Evolutionary conservation across 2,797 vertebrate species (phyloP).

Genomic region (Macropodus opercularis): DNA sequence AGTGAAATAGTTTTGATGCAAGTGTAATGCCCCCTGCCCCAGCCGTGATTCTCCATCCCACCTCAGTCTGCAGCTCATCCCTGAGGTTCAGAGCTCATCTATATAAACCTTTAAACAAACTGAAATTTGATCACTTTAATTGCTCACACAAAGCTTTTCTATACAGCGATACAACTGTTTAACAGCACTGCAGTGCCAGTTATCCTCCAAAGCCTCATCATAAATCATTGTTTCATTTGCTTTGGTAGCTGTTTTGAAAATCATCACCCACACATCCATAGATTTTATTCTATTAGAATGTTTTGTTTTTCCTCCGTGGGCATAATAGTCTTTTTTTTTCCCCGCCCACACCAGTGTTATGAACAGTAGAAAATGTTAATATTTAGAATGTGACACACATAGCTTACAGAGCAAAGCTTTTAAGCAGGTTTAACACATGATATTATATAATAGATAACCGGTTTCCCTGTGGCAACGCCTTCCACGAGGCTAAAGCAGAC

Average conservation of each 20-base stretch:
- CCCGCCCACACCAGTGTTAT: constrained; percentile 16
- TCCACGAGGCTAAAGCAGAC: constrained; percentile 1
- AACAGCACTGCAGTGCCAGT: constrained; percentile 19
- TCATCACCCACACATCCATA: constrained; percentile 22
- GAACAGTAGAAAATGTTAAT: constrained; percentile 13
- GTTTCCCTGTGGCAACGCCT: constrained; percentile 25
- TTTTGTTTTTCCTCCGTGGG: constrained; percentile 27
- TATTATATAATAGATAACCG: constrained; percentile 32
- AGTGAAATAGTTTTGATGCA: background rate
- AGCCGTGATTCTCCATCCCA: constrained; percentile 11
- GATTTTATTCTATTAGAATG: constrained; percentile 20
- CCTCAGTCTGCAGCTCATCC: constrained; percentile 9
- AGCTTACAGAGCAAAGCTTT: constrained; percentile 40
- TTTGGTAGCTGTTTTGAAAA: constrained; percentile 16
- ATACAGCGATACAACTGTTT: constrained; percentile 2
- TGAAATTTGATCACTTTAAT: constrained; percentile 1
- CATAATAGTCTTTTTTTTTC: constrained; percentile 14
- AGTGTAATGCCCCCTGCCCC: background rate
- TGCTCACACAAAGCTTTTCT: constrained; percentile 29
- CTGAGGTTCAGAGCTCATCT: background rate
- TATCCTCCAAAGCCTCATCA: constrained; percentile 19
- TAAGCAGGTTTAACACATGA: constrained; percentile 40
- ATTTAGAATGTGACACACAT: constrained; percentile 25
- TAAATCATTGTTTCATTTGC: constrained; percentile 27
- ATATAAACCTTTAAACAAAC: constrained; percentile 10